Percentiles rank a stretch among this genome's conserved stretches.
Conservation (phyloP, 2,797 vertebrate species). For the Hirundo rustica region DNA sequence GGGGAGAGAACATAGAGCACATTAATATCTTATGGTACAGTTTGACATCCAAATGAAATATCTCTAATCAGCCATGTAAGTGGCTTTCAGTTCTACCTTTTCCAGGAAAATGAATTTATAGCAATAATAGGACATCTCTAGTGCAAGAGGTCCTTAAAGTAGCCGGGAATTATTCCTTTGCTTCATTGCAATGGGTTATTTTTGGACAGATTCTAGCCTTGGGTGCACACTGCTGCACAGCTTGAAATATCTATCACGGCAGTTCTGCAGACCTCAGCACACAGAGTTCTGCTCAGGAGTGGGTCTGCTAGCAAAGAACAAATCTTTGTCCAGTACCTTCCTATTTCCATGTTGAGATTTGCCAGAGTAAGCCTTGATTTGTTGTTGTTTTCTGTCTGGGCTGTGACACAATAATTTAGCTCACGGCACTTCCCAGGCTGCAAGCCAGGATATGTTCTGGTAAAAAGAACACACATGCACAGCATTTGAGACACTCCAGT, state of each 20-base stretch:
- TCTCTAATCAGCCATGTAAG: slow-evolving; percentile 21
- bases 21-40: background rate
- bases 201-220: background rate
- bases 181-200: background rate
- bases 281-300: background rate
- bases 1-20: background rate
- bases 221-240: background rate
- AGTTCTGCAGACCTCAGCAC: background rate
- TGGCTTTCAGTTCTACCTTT: slow-evolving; percentile 8
- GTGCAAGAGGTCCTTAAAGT: background rate
- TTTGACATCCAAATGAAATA: background rate
- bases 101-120: slow-evolving; percentile 4
- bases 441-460: background rate
- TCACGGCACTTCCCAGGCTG: background rate
- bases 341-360: background rate
- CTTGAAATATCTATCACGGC: background rate
- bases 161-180: background rate
- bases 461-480: background rate
- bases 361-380: background rate
- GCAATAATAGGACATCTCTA: background rate
- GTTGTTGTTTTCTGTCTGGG: background rate
- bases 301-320: background rate
- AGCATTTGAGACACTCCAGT: background rate
- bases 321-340: background rate
- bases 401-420: background rate